phyloP scores from a whole-genome alignment of 1,140 invertebrate genomes.

The Lepidurus apus region DNA sequence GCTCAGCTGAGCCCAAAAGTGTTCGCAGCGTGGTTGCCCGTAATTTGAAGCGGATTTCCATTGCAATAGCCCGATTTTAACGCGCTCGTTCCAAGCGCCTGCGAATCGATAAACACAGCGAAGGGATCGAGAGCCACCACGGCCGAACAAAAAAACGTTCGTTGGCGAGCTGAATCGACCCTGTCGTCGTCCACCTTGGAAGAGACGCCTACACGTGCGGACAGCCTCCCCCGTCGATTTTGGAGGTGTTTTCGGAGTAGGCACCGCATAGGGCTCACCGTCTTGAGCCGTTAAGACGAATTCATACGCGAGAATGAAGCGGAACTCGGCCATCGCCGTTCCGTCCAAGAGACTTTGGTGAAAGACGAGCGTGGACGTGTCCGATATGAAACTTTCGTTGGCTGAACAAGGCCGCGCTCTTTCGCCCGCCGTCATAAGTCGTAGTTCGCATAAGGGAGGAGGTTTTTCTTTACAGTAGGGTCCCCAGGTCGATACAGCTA shows the following conservation, averaged over 20 bases:
- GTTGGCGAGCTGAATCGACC: constrained; percentile 65
- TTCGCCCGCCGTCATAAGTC: not conserved
- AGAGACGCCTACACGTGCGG: constrained; percentile 38
- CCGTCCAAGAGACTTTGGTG: constrained; percentile 32
- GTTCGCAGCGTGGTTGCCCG: constrained; percentile 50
- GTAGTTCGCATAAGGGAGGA: constrained; percentile 31
- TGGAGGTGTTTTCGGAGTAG: constrained; percentile 44
- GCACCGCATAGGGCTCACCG: constrained; percentile 55
- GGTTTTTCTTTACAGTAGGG: constrained; percentile 31
- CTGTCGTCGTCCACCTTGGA: constrained; percentile 41
- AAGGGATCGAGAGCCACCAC: constrained; percentile 67
- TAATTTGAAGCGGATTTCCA: constrained; percentile 38
- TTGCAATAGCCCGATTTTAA: constrained; percentile 55
- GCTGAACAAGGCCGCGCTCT: constrained; percentile 28
- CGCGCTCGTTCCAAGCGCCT: constrained; percentile 59
- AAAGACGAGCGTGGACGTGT: constrained; percentile 26
- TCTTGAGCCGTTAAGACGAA: constrained; percentile 73
- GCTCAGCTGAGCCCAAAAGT: constrained; percentile 34
- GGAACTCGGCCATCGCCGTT: constrained; percentile 67
- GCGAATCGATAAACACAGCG: constrained; percentile 69
- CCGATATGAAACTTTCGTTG: constrained; percentile 30
- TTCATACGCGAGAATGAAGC: constrained; percentile 70
- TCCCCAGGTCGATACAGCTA: constrained; percentile 20
- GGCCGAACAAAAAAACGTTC: constrained; percentile 73
- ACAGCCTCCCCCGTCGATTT: constrained; percentile 35